phyloP scores from a whole-genome alignment of 2,113 vertebrate genomes.

The Buteo buteo region DNA sequence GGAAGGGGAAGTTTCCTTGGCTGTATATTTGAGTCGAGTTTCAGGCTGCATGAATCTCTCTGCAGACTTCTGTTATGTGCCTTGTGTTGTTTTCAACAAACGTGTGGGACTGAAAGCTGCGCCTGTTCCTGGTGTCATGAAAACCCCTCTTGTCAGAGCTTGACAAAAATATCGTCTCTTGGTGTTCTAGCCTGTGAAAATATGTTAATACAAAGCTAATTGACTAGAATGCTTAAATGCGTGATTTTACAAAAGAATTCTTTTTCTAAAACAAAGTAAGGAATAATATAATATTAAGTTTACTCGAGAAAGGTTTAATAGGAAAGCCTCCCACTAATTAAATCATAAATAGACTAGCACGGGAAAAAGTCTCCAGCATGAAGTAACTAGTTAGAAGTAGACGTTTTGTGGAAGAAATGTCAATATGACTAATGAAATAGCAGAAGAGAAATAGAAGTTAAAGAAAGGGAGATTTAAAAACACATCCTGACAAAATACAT shows the following conservation, averaged over 20 bases:
- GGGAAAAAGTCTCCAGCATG: neutral
- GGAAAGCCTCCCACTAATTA: neutral
- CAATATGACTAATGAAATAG: neutral
- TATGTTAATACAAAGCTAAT: neutral
- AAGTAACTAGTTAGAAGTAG: neutral
- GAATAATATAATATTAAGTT: neutral
- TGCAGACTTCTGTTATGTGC: neutral
- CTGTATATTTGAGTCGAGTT: neutral
- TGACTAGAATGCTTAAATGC: neutral
- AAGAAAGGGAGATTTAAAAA: neutral
- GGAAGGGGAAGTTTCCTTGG: neutral
- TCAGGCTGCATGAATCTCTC: neutral
- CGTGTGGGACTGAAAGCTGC: neutral
- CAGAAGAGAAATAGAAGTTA: neutral
- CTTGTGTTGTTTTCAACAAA: neutral
- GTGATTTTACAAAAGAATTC: neutral
- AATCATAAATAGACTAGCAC: neutral
- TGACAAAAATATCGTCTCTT: neutral
- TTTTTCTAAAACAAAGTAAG: neutral
- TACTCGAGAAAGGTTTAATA: neutral
- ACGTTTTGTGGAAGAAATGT: neutral
- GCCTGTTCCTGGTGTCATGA: neutral
- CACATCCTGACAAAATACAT: neutral
- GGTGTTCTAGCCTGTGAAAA: neutral
- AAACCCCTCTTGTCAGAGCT: neutral